Percentiles rank a stretch among this genome's conserved stretches.
Conservation (phyloP, 2,113 vertebrate genomes). For the Channa argus region DNA sequence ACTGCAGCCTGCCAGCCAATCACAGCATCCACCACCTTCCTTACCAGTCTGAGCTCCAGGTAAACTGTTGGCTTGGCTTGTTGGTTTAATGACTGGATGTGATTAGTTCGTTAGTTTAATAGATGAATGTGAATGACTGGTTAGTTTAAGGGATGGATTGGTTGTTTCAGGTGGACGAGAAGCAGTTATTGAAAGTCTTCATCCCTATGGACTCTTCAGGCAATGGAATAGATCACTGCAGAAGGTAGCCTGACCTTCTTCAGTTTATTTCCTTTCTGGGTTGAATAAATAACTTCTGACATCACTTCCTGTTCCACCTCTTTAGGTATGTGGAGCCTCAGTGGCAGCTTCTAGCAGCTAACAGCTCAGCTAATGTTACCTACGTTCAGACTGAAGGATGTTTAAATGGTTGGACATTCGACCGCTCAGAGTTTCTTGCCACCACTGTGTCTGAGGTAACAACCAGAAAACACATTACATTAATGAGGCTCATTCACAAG, state of each 20-base stretch:
- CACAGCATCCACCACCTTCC: slow-evolving; percentile 62
- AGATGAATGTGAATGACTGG: not conserved
- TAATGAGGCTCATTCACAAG: no score
- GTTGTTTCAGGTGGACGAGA: slow-evolving; percentile 50
- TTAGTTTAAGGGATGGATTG: not conserved
- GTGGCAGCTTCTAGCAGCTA: slow-evolving; percentile 63
- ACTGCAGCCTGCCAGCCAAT: slow-evolving; percentile 75
- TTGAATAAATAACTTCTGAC: not conserved
- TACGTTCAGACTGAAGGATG: slow-evolving; percentile 77
- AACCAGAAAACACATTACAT: no score
- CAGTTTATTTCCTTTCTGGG: no score
- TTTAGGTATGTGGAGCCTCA: slow-evolving; percentile 69
- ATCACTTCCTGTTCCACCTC: slow-evolving; percentile 19
- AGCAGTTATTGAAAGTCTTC: slow-evolving; percentile 67
- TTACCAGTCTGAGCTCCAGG: not conserved
- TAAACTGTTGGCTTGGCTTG: no score
- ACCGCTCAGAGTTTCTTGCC: slow-evolving; percentile 81
- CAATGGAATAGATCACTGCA: slow-evolving; percentile 77
- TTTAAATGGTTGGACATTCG: slow-evolving; percentile 86
- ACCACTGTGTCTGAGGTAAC: slow-evolving; percentile 89
- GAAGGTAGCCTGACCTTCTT: slow-evolving; percentile 48
- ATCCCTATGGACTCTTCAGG: slow-evolving; percentile 73
- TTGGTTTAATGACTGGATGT: not conserved
- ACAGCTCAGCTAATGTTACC: slow-evolving; percentile 54
- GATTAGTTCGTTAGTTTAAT: no score